A percentile compares a stretch with the other conserved stretches of the same genome.
These are phyloP conservation scores for Propithecus perrieri DNA, from an alignment of 2,797 vertebrate genomes.

Conservation along the genomic window DNA sequence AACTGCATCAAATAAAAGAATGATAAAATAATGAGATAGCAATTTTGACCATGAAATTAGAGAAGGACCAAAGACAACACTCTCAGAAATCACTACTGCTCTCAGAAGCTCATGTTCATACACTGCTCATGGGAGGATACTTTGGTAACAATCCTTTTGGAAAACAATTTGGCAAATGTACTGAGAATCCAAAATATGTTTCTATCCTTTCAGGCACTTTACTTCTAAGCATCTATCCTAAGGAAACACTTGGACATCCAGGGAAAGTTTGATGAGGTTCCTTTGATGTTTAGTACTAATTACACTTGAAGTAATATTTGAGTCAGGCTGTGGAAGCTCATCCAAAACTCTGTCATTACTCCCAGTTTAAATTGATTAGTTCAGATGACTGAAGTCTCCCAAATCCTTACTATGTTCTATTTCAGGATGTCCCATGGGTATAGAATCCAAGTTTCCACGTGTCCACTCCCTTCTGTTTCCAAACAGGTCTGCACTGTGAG, in stretches of 20 bases:
- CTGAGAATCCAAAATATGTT: constrained; percentile 21
- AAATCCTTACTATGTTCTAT: constrained; percentile 35
- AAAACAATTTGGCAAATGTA: constrained; percentile 34
- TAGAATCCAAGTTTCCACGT: background rate
- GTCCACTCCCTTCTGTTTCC: constrained; percentile 13
- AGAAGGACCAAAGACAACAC: constrained; percentile 11
- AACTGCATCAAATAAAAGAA: background rate
- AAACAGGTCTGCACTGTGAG: background rate
- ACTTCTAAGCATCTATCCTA: constrained; percentile 10
- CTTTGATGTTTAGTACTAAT: constrained; percentile 54
- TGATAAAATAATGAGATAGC: background rate
- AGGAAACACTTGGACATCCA: background rate
- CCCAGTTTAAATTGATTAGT: constrained; percentile 11
- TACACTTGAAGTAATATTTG: constrained; percentile 39
- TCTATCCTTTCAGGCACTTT: background rate
- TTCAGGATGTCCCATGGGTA: background rate
- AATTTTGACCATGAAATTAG: constrained; percentile 23
- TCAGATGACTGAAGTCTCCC: constrained; percentile 22
- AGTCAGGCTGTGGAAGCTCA: background rate
- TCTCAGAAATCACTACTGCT: background rate
- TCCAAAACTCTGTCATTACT: background rate
- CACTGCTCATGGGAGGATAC: background rate
- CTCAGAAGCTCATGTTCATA: background rate
- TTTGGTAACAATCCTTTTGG: background rate
- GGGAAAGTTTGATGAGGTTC: constrained; percentile 8